Evolutionary conservation across 2,113 vertebrate species (phyloP).

Genomic region (Melanocharis versteri): DNA sequence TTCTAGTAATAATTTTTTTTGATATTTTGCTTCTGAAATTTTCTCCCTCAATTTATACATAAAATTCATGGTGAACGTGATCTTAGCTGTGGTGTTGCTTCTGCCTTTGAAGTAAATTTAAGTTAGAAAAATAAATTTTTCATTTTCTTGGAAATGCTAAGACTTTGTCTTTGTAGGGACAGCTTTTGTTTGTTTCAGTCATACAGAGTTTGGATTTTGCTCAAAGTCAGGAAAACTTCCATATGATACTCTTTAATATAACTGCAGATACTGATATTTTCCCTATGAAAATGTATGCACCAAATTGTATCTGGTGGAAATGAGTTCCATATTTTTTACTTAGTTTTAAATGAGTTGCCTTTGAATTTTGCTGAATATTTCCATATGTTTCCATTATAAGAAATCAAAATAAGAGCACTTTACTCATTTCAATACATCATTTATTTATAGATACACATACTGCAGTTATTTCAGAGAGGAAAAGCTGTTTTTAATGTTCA

Average conservation of each 20-base stretch:
- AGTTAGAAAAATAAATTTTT: neutral
- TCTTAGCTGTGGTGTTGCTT: neutral
- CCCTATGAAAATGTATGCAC: neutral
- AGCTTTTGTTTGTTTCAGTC: neutral
- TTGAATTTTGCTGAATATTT: slow-evolving; percentile 7
- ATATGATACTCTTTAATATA: neutral
- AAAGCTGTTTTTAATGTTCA: neutral
- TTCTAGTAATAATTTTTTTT: neutral
- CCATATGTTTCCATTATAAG: neutral
- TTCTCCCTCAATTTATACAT: neutral
- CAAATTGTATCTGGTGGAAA: neutral
- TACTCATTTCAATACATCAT: neutral
- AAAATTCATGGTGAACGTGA: neutral
- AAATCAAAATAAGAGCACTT: neutral
- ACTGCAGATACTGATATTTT: neutral
- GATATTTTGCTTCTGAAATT: neutral
- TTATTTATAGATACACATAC: neutral
- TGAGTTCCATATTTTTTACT: neutral
- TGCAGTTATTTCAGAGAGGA: neutral
- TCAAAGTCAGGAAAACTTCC: neutral
- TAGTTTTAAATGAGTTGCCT: neutral
- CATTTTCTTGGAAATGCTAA: neutral
- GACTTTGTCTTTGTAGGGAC: neutral
- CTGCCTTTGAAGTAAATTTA: neutral
- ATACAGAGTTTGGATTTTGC: neutral